These are phyloP conservation scores for Bombus consobrinus DNA, from an alignment of 1,140 invertebrate genomes.

Conservation along the genomic window DNA sequence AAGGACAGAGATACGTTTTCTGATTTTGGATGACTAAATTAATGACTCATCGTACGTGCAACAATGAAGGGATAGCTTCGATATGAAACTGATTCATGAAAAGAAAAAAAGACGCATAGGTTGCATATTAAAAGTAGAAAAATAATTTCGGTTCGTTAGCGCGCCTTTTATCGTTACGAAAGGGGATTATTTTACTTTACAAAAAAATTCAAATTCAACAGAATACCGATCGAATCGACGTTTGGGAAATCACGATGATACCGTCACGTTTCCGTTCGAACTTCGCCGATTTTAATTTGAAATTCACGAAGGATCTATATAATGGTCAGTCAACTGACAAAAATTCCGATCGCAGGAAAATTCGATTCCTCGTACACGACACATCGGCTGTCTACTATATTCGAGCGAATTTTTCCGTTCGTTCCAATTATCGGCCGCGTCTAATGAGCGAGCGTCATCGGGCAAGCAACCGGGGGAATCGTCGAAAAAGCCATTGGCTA, in stretches of 20 bases:
- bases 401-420: background rate
- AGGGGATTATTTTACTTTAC: too few relatives aligned
- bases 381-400: too few relatives aligned
- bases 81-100: background rate
- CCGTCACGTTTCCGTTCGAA: too few relatives aligned
- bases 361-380: background rate
- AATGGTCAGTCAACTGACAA: background rate
- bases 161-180: too few relatives aligned
- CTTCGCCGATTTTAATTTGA: background rate
- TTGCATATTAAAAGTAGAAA: too few relatives aligned
- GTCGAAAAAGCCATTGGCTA: conserved; percentile 4
- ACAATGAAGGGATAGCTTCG: background rate
- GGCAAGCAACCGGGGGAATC: background rate
- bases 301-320: background rate
- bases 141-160: too few relatives aligned
- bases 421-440: background rate
- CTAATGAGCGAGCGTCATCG: conserved; percentile 23
- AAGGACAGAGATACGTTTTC: background rate
- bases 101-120: background rate
- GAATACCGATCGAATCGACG: background rate
- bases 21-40: too few relatives aligned
- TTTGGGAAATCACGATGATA: background rate
- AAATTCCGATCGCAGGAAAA: background rate
- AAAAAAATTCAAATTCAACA: background rate
- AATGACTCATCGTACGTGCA: background rate